Base-by-base conservation (phyloP, 2,113 vertebrate genomes). In the Epinephelus moara region DNA sequence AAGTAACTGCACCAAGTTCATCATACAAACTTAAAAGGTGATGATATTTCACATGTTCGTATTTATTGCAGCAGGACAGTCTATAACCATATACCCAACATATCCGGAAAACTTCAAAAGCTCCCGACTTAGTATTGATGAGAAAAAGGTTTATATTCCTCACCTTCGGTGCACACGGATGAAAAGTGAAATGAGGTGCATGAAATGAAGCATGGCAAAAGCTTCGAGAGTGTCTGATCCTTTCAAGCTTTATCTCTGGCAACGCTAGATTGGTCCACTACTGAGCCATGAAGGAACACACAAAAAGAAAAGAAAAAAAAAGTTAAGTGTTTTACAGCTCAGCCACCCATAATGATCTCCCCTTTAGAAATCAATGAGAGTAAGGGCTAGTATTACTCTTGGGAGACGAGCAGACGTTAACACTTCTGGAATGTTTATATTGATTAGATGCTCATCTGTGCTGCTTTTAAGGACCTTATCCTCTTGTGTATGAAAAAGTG, bases 361-460 rank as follows among this genome's bases (percentile, higher is more conserved):
- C 56, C 60, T 75, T 71, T 19, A 67, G 62, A 85, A 85, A 88
- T 93, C 89, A 76, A 92, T 92, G 47, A 72, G 14, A 81, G 70
- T 79, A 12, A 64, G 71, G 30, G 53, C 67, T 84, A 3, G 59
- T 82, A 47, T 82, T 75, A 63, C 88, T 82, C 33, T 15, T 14
- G 50, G 62, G 68, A 80, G 74, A 78, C 2, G n/a, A 75, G 71
- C 84, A 88, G 89, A 88, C 70, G 72, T 78, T 74, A 75, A 82
- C 70, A 33, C 77, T 79, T 75, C 70, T 52, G 76, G 80, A 82
- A 72, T 60, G 75, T 78, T 74, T 71, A 13, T 71, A 91, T 85
- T 49, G 88, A 93, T 92, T 61, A 70, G 49, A 57, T 0, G 21
- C 70, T 84, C 50, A 53, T 82, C 75, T 82, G 78, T 57, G 78